These are phyloP conservation scores for Acyrthosiphon pisum DNA, from an alignment of 1,140 invertebrate genomes.

Conservation along the genomic window DNA sequence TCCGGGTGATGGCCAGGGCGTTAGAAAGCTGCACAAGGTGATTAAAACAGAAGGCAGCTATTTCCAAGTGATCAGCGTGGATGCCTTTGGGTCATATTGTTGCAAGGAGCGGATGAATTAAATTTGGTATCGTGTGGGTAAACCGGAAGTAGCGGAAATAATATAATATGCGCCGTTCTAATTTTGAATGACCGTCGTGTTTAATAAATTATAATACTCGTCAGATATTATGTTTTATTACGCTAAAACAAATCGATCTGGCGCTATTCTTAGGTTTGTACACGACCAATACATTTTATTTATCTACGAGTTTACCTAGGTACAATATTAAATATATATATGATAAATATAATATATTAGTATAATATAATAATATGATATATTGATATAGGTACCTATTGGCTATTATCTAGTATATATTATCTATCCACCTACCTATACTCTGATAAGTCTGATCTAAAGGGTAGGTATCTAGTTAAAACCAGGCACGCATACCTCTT, in stretches of 20 bases:
- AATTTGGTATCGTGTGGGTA: neutral
- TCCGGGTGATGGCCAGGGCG: too few species aligned
- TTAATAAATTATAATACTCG: constrained; percentile 7
- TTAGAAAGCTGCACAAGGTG: too few species aligned
- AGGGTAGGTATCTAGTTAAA: too few species aligned
- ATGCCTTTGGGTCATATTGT: neutral
- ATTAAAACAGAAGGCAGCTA: neutral
- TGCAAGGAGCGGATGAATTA: neutral
- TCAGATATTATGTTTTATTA: neutral
- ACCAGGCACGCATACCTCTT: too few species aligned
- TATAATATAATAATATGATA: too few species aligned
- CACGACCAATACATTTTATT: neutral
- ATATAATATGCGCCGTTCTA: neutral
- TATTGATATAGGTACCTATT: too few species aligned
- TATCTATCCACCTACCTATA: too few species aligned
- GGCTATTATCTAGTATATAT: too few species aligned
- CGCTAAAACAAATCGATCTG: neutral
- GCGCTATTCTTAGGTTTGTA: neutral
- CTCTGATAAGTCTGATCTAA: too few species aligned
- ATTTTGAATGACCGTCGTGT: neutral
- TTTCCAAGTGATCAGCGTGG: neutral
- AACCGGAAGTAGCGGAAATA: neutral
- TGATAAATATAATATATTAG: too few species aligned
- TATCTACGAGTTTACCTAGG: too few species aligned
- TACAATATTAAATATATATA: too few species aligned